phyloP scores from a whole-genome alignment of 2,888 invertebrate genomes.

The Sphinx pinastri region DNA sequence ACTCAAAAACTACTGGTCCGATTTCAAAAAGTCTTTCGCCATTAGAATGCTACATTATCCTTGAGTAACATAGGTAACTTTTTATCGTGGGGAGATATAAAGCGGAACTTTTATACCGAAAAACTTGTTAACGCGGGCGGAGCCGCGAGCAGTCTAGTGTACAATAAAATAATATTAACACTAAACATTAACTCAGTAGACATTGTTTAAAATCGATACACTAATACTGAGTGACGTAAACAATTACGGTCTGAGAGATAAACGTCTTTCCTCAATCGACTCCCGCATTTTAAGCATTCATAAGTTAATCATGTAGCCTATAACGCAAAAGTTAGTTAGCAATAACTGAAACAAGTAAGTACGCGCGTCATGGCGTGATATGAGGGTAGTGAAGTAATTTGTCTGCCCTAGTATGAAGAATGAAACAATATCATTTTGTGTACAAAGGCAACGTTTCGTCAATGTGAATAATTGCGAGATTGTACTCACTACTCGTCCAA shows the following conservation, averaged over 20 bases:
- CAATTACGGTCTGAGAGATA: neutral
- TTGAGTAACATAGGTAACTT: no score
- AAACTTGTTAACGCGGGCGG: no score
- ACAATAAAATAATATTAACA: no score
- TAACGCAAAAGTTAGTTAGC: neutral
- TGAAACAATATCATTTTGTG: slow-evolving; percentile 13
- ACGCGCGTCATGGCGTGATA: slow-evolving; percentile 2
- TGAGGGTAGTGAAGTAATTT: slow-evolving; percentile 7
- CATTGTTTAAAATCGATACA: no score
- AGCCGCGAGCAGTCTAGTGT: no score
- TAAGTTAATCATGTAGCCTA: neutral
- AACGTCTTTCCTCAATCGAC: neutral
- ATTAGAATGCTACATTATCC: no score
- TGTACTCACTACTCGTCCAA: slow-evolving; percentile 32
- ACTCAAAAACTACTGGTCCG: no score
- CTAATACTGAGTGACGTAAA: neutral
- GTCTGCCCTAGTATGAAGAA: neutral
- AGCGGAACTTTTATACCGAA: no score
- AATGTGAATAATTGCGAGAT: slow-evolving; percentile 32
- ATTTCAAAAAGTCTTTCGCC: no score
- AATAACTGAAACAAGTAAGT: neutral
- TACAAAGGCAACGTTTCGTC: slow-evolving; percentile 22
- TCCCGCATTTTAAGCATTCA: neutral
- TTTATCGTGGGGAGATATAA: no score
- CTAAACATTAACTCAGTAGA: no score